These are phyloP conservation scores for Endomychus coccineus DNA, from an alignment of 2,888 invertebrate genomes.

Conservation along the genomic window DNA sequence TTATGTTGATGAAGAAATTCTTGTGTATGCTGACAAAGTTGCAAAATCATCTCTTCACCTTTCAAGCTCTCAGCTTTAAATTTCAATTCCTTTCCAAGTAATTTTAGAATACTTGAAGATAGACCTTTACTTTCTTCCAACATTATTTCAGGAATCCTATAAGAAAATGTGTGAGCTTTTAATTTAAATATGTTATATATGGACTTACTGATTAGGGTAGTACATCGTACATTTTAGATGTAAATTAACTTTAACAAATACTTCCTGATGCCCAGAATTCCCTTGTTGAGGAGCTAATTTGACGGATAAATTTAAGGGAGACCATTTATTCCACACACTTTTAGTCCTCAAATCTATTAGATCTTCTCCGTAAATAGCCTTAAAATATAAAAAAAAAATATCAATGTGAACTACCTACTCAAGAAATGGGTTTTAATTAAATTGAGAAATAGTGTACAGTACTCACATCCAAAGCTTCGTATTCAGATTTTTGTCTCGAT, in stretches of 20 bases:
- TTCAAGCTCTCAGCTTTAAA: slow-evolving; percentile 50
- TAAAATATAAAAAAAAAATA: slow-evolving; percentile 15
- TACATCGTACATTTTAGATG: slow-evolving; percentile 64
- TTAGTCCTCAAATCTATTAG: slow-evolving; percentile 58
- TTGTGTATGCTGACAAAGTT: slow-evolving; percentile 71
- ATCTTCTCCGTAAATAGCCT: slow-evolving; percentile 73
- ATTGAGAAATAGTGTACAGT: too few relatives aligned
- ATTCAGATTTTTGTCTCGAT: too few relatives aligned
- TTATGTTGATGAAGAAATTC: slow-evolving; percentile 74
- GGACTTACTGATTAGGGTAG: slow-evolving; percentile 75
- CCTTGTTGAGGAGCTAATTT: slow-evolving; percentile 71
- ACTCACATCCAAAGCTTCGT: too few relatives aligned
- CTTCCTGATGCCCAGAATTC: slow-evolving; percentile 56
- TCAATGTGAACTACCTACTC: too few relatives aligned
- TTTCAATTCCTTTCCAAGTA: slow-evolving; percentile 55
- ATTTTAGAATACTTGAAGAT: slow-evolving; percentile 59
- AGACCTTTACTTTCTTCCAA: slow-evolving; percentile 73
- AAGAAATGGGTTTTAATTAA: too few relatives aligned
- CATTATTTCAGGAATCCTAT: slow-evolving; percentile 57
- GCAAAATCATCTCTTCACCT: slow-evolving; percentile 83
- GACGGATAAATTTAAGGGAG: slow-evolving; percentile 67
- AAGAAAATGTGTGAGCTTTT: slow-evolving; percentile 4
- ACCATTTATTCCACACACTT: slow-evolving; percentile 58
- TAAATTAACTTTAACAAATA: slow-evolving; percentile 67
- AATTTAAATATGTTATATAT: slow-evolving; percentile 3